Base-by-base conservation (phyloP, 2,888 invertebrate genomes). In the Herminia tarsipennalis region DNA sequence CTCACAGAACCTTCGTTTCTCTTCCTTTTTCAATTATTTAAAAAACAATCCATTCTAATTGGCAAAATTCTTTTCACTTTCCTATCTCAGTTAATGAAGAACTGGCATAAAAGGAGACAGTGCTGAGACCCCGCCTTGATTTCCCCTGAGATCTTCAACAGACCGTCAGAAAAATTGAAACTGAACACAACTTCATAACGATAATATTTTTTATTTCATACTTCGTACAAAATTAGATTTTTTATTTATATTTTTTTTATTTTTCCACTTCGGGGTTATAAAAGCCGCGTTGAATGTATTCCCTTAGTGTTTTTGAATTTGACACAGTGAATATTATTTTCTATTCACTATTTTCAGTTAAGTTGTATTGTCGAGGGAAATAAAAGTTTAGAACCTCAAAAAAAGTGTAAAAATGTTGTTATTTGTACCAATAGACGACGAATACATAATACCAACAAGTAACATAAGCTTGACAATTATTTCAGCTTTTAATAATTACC, bases 81-180 rank as follows among this genome's bases (percentile, higher is more conserved):
- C 21, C 21, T 22, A 32, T 48, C 43, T 35, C 18, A 20, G 52
- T 54, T 66, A 70, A 71, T 73, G 63, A 73, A 66, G 52, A 56
- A 55, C 56, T 52, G 37, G 55, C 37, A 63, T 63, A 66, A 63
- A 48, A 9, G 40, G 46, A 41, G 64, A 70, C 62, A 45, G 49
- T 56, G 33, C 41, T 39, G 57, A 67, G 65, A 62, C 66, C 12
- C 61, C 52, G 66, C 54, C 47, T 53, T 75, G 67, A 76, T 76
- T 76, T 76, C 76, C 74, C 74, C 5, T 0, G 73, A 63, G 75
- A 53, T 39, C 10, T 34, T 51, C 65, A 68, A 66, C 70, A 70
- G 65, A 58, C 44, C 60, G 57, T 57, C 63, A 61, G 67, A 73
- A 72, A 71, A 75, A 75, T 70, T 71, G 62, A 73, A 70, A 70